Evolutionary conservation across 2,888 invertebrate species (phyloP).

Genomic region (Eretmocerus hayati): DNA sequence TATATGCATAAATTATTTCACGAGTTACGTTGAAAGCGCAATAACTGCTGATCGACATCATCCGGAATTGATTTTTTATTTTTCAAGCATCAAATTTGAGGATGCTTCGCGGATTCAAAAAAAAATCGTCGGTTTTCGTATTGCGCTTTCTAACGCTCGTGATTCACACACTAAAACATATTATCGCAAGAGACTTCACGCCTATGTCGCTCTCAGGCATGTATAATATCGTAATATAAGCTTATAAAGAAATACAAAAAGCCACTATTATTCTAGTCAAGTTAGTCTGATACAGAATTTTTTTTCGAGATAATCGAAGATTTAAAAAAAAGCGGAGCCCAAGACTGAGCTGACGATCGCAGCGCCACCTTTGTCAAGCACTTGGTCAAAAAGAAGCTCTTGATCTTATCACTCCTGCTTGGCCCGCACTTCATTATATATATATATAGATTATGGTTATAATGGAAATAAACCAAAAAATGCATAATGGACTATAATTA

Average conservation of each 20-base stretch:
- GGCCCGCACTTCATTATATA: constrained; percentile 18
- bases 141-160: too few species aligned
- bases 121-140: too few species aligned
- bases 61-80: too few species aligned
- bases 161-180: constrained; percentile 1
- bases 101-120: too few species aligned
- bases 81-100: too few species aligned
- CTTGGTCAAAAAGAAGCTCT: neutral
- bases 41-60: too few species aligned
- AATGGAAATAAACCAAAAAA: constrained; percentile 16
- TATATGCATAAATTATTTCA: too few species aligned
- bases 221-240: constrained; percentile 7
- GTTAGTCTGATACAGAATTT: constrained; percentile 10
- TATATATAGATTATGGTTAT: constrained; percentile 18
- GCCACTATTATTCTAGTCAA: constrained; percentile 17
- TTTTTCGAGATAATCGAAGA: neutral
- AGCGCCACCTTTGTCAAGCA: neutral
- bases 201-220: constrained; percentile 8
- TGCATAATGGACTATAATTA: constrained; percentile 5
- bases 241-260: neutral
- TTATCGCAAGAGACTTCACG: constrained; percentile 1
- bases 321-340: neutral
- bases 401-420: constrained; percentile 2
- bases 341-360: neutral
- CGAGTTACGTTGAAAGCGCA: too few species aligned